Evolutionary conservation across 2,888 invertebrate genomes (phyloP).

Genomic region (Cistogaster globosa): DNA sequence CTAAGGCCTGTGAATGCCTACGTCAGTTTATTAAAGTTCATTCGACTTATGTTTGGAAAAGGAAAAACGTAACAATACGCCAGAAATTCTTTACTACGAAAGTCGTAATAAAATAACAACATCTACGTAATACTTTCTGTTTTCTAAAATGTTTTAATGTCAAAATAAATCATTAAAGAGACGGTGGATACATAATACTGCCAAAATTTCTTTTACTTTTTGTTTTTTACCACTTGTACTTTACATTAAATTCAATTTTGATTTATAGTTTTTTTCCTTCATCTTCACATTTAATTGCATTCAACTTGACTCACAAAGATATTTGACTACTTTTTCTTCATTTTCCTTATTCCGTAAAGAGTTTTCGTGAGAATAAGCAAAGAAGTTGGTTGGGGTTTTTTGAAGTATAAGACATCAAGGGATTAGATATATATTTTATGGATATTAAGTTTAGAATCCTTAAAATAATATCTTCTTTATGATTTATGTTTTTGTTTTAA

Average conservation of each 20-base stretch:
- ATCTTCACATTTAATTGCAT: constrained; percentile 36
- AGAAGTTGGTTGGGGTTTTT: background rate
- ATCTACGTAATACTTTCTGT: no score
- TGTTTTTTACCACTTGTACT: background rate
- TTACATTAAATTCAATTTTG: constrained; percentile 56
- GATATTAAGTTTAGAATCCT: constrained; percentile 65
- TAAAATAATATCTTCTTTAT: constrained; percentile 61
- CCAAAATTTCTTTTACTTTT: no score
- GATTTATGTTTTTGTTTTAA: constrained; percentile 73
- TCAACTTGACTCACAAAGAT: constrained; percentile 21
- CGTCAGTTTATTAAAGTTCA: no score
- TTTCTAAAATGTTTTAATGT: no score
- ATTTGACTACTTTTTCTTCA: constrained; percentile 1
- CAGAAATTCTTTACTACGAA: no score
- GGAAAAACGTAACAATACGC: no score
- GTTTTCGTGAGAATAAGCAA: background rate
- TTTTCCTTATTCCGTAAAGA: background rate
- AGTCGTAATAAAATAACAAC: no score
- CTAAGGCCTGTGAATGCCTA: no score
- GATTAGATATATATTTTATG: constrained; percentile 58
- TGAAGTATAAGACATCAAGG: constrained; percentile 9
- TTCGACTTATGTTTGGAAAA: no score
- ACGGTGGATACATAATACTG: background rate
- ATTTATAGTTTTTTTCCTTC: constrained; percentile 58
- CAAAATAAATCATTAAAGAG: background rate